Evolutionary conservation across 2,113 vertebrate genomes (phyloP), one percentile per base, ranked within the genome.

Genomic region (Chelonoidis abingdonii): DNA sequence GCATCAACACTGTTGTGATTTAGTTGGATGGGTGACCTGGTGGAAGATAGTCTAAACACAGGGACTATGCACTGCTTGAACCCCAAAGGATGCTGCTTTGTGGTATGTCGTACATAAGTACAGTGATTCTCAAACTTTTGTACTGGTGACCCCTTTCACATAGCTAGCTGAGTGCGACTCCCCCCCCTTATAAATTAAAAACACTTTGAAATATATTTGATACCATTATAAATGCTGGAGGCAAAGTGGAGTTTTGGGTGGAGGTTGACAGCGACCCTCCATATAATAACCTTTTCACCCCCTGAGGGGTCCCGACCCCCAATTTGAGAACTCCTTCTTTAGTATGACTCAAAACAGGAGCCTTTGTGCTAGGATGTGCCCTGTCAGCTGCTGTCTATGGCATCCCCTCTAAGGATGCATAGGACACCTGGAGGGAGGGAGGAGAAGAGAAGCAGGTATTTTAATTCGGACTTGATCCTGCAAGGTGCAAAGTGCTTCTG

Each of bases 401-500:
- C 38, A 44, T 11, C n/a, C 72, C 47, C 72, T 72, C 78, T 59
- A 49, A 5, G 16, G 22, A 90, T n/a, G 62, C 62, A n/a, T 35
- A 17, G 31, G n/a, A 65, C 62, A n/a, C 62, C 14, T 35, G 1
- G 5, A 3, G 8, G 62, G 31, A n/a, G 3, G 14, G 31, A 16
- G 0, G 0, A 12, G 22, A 25, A 41, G 19, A 47, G 41, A 72
- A 87, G 38, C 31, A 87, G 41, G 79, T 27, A 24, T 38, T 31
- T 27, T 38, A 57, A 41, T 1, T 0, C 6, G 47, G 53, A 31
- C 1, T 75, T 41, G n/a, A 11, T 75, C 38, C 22, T 44, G 8
- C 47, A 50, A 62, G 62, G 53, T 83, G 25, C 49, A 50, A 35
- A 0, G 0, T 8, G 29, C 31, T 54, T 3, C 0, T 0, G 5